Evolutionary conservation across 35 echinoderm and acorn worm species (phyloP).

Genomic region (Lytechinus variegatus): DNA sequence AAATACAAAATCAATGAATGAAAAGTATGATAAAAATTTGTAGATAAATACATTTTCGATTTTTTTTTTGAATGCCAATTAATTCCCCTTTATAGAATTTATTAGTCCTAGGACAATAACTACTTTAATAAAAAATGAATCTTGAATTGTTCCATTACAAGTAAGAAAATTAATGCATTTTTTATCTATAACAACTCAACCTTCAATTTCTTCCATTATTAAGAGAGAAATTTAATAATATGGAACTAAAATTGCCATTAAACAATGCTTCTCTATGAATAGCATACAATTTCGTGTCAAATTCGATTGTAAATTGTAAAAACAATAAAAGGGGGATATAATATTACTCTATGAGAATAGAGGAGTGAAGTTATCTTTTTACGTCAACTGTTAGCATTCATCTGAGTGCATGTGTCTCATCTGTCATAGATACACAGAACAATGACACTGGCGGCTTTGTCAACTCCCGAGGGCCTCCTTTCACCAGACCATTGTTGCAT

Average conservation of each 20-base stretch:
- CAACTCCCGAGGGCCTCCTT: background rate
- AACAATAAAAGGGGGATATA: background rate
- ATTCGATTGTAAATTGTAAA: background rate
- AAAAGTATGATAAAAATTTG: too few relatives aligned
- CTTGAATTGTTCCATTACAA: too few relatives aligned
- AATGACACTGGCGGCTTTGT: background rate
- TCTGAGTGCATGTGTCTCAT: background rate
- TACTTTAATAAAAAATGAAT: too few relatives aligned
- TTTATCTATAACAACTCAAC: background rate
- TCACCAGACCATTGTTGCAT: background rate
- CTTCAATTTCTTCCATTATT: background rate
- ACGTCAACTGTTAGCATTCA: background rate
- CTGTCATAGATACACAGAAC: background rate
- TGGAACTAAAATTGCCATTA: background rate
- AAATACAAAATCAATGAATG: too few relatives aligned
- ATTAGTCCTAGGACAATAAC: too few relatives aligned
- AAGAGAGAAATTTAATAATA: background rate
- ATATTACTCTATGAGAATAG: background rate
- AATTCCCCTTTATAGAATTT: too few relatives aligned
- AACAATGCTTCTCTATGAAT: background rate
- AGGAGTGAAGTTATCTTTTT: background rate
- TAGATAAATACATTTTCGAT: too few relatives aligned
- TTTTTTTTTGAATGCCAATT: too few relatives aligned
- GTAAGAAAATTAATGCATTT: too few relatives aligned
- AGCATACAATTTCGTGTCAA: background rate